Evolutionary conservation across 2,113 vertebrate genomes (phyloP).

Genomic region (Ictidomys tridecemlineatus): DNA sequence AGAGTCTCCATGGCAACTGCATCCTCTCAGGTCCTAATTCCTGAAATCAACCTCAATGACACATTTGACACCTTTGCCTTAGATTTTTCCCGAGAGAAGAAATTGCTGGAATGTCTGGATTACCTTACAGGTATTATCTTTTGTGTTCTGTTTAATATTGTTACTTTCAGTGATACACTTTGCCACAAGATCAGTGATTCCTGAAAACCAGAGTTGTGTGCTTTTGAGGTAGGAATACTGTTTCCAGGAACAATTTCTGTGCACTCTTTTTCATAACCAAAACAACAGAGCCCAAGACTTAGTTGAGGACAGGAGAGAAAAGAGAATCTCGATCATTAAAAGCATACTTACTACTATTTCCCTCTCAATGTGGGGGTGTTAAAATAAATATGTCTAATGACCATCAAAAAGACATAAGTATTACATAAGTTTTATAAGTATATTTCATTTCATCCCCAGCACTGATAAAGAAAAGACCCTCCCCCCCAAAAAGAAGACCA

Average conservation of each 20-base stretch:
- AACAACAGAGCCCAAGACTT: not conserved
- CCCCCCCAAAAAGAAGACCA: not conserved
- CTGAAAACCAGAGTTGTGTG: not conserved
- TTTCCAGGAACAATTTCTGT: not conserved
- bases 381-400: not conserved
- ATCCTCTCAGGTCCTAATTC: slow-evolving; percentile 97
- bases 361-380: not conserved
- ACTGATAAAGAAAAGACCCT: too few species aligned
- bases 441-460: not conserved
- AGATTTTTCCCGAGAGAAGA: slow-evolving; percentile 98
- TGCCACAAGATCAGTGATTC: not conserved
- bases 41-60: slow-evolving; percentile 98
- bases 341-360: not conserved
- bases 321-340: not conserved
- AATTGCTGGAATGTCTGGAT: slow-evolving; percentile 97
- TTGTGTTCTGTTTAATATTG: slow-evolving; percentile 8
- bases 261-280: not conserved
- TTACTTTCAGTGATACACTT: not conserved
- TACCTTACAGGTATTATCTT: slow-evolving; percentile 95
- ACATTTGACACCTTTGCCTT: slow-evolving; percentile 97
- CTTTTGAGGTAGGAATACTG: slow-evolving; percentile 8
- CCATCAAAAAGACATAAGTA: not conserved
- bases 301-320: not conserved
- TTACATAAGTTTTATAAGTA: rapidly evolving
- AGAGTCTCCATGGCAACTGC: slow-evolving; percentile 99